Evolutionary conservation across 2,888 invertebrate genomes (phyloP).

Genomic region (Alviniconcha strummeri): DNA sequence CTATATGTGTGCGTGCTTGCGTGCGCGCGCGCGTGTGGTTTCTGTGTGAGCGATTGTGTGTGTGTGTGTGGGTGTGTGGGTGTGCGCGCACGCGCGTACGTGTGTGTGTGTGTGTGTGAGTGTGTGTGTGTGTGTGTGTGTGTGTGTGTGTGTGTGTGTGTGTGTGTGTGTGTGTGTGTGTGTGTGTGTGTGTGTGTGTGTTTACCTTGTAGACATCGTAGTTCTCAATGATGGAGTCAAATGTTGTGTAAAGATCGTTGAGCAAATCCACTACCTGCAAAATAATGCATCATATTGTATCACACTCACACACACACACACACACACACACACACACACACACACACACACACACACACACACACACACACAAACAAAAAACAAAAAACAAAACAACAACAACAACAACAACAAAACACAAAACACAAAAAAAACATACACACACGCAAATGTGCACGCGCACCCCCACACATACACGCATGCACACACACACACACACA

Average conservation of each 20-base stretch:
- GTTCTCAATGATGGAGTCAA: conserved; percentile 96
- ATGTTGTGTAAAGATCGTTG: conserved; percentile 97
- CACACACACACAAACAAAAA: not conserved
- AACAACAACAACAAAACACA: too few relatives aligned
- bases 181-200: conserved; percentile 22
- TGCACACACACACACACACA: too few relatives aligned
- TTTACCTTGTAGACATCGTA: conserved; percentile 88
- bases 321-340: not conserved
- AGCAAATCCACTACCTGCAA: conserved; percentile 90
- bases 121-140: conserved; percentile 13
- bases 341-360: not conserved
- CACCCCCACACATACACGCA: too few relatives aligned
- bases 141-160: conserved; percentile 20
- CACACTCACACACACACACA: not conserved
- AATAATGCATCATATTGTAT: not conserved
- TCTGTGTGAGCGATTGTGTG: not conserved
- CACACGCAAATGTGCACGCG: not conserved
- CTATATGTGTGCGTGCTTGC: not conserved
- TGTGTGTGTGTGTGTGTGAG: conserved; percentile 4
- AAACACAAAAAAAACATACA: not conserved
- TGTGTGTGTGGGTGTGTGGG: not conserved
- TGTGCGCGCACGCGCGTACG: not conserved
- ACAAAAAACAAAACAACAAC: too few relatives aligned
- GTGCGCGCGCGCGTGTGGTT: not conserved
- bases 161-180: conserved; percentile 11